These are phyloP conservation scores for Oryzias dopingdopingensis DNA, from an alignment of 2,797 vertebrate genomes.

Conservation along the genomic window DNA sequence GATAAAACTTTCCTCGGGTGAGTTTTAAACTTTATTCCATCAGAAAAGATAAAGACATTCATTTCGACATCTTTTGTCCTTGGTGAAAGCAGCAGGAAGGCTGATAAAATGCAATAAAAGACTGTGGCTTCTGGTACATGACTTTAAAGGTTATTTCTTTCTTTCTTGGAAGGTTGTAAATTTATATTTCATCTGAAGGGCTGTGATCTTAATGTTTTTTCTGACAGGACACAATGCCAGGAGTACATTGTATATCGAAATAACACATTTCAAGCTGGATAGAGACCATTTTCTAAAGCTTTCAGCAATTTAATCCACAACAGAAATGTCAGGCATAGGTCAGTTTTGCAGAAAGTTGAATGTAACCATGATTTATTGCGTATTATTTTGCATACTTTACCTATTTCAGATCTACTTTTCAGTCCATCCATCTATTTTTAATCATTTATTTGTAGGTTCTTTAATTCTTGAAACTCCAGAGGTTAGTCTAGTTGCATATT, in stretches of 20 bases:
- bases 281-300: not conserved
- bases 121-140: slow-evolving; percentile 19
- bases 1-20: not conserved
- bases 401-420: too few relatives aligned
- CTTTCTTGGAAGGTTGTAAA: slow-evolving; percentile 29
- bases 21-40: slow-evolving; percentile 5
- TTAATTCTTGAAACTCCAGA: too few relatives aligned
- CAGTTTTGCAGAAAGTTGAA: not conserved
- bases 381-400: not conserved
- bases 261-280: slow-evolving; percentile 2
- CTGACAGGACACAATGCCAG: not conserved
- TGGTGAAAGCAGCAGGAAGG: slow-evolving; percentile 17
- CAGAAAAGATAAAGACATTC: slow-evolving; percentile 24
- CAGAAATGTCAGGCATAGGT: not conserved
- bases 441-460: too few relatives aligned
- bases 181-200: slow-evolving; percentile 22
- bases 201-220: slow-evolving; percentile 28
- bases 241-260: not conserved
- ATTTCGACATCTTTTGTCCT: slow-evolving; percentile 42
- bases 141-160: slow-evolving; percentile 28
- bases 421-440: too few relatives aligned
- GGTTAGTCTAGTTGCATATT: too few relatives aligned
- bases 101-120: slow-evolving; percentile 37
- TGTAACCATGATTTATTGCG: not conserved
- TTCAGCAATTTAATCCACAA: slow-evolving; percentile 2